phyloP scores from a whole-genome alignment of 2,797 vertebrate genomes.

The Diplodus sargus region DNA sequence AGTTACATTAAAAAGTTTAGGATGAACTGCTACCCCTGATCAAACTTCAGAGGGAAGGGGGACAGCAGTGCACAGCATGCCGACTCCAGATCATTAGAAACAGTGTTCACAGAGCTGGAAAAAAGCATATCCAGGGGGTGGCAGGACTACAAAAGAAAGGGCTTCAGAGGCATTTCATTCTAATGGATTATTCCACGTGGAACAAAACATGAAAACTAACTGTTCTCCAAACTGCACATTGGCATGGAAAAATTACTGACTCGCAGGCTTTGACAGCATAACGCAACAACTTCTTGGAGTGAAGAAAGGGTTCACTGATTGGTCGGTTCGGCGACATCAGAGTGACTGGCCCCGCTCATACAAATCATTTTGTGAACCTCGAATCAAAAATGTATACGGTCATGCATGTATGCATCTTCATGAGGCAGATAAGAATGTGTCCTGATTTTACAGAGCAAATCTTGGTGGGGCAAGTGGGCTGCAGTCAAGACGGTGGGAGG shows the following conservation, averaged over 20 bases:
- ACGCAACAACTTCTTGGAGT: slow-evolving; percentile 11
- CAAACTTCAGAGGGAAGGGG: slow-evolving; percentile 22
- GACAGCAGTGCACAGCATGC: slow-evolving; percentile 26
- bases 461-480: not conserved
- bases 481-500: not conserved
- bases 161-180: slow-evolving; percentile 18
- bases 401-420: not conserved
- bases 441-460: not conserved
- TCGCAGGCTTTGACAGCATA: slow-evolving; percentile 21
- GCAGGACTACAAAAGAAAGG: slow-evolving; percentile 33
- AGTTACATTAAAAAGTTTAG: slow-evolving; percentile 1
- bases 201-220: slow-evolving; percentile 31
- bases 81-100: slow-evolving; percentile 53
- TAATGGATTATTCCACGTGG: slow-evolving; percentile 12
- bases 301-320: slow-evolving; percentile 20
- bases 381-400: not conserved
- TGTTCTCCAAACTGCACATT: slow-evolving; percentile 15
- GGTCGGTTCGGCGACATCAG: slow-evolving; percentile 2
- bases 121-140: slow-evolving; percentile 25
- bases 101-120: slow-evolving; percentile 19
- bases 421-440: not conserved
- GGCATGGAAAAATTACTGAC: slow-evolving; percentile 3
- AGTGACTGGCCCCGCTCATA: not conserved
- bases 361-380: slow-evolving; percentile 8
- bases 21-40: slow-evolving; percentile 7